Evolutionary conservation across 2,113 vertebrate species (phyloP).

Genomic region (Mystacornis crossleyi): DNA sequence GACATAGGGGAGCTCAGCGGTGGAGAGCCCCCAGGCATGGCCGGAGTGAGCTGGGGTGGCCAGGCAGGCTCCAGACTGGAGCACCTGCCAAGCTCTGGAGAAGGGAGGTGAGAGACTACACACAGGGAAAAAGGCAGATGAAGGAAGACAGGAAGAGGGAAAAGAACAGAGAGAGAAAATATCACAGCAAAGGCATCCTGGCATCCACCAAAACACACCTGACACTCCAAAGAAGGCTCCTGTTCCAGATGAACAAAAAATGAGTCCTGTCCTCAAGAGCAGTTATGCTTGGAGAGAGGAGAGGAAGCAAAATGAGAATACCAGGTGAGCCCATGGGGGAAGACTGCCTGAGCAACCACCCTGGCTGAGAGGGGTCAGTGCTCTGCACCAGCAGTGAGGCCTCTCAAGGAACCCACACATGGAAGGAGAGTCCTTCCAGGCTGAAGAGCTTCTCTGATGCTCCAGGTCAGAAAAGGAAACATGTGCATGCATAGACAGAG

Average conservation of each 20-base stretch:
- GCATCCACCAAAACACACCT: background rate
- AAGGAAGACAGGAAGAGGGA: background rate
- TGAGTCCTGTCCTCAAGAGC: background rate
- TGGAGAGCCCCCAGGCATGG: background rate
- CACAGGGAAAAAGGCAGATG: background rate
- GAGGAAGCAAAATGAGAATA: background rate
- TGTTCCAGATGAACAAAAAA: background rate
- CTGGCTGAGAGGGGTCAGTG: background rate
- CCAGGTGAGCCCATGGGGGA: background rate
- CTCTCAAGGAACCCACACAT: background rate
- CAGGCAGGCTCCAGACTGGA: background rate
- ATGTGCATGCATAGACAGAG: background rate
- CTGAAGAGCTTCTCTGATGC: background rate
- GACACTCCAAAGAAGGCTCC: background rate
- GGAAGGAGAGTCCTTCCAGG: background rate
- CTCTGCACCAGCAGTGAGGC: background rate
- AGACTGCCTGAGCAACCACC: background rate
- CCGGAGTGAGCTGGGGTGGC: fast-evolving
- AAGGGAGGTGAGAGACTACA: background rate
- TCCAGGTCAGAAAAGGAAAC: background rate
- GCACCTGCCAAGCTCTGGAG: background rate
- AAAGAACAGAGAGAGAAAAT: background rate
- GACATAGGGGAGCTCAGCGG: background rate
- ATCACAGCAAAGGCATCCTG: background rate
- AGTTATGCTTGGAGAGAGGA: background rate